A percentile compares a stretch with the other conserved stretches of the same genome.
Conservation (phyloP, 2,113 vertebrate species). For the Columba livia region DNA sequence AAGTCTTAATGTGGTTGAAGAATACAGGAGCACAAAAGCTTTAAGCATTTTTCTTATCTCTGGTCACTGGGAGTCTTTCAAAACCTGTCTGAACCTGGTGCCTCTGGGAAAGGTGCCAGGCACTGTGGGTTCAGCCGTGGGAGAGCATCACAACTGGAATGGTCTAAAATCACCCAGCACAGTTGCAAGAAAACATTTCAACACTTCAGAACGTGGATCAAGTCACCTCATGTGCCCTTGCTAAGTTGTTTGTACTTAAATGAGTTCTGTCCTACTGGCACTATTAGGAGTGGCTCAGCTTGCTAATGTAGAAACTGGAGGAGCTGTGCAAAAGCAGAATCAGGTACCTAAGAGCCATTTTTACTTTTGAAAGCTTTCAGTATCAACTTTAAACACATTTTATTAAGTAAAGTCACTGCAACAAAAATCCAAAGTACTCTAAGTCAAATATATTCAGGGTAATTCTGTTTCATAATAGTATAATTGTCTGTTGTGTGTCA, state of each 20-base stretch:
- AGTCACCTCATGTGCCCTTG: background rate
- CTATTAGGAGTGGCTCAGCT: background rate
- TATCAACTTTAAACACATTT: background rate
- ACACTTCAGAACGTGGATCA: background rate
- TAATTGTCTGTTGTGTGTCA: background rate
- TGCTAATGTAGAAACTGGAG: background rate
- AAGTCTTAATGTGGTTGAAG: background rate
- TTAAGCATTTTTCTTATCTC: background rate
- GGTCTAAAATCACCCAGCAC: background rate
- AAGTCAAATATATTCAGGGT: background rate
- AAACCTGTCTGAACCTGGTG: background rate
- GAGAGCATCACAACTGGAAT: background rate
- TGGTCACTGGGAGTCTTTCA: background rate
- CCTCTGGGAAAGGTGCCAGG: background rate
- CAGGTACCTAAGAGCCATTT: background rate
- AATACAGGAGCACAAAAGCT: background rate
- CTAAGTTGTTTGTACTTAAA: background rate
- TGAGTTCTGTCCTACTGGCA: constrained; percentile 10
- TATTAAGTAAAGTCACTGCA: background rate
- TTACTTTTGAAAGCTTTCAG: background rate
- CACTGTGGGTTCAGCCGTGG: fast-evolving
- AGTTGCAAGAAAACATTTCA: background rate
- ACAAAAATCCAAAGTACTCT: background rate
- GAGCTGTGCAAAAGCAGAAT: background rate
- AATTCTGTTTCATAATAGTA: background rate